Evolutionary conservation across 2,797 vertebrate genomes (phyloP).

Genomic region (Falco cherrug): DNA sequence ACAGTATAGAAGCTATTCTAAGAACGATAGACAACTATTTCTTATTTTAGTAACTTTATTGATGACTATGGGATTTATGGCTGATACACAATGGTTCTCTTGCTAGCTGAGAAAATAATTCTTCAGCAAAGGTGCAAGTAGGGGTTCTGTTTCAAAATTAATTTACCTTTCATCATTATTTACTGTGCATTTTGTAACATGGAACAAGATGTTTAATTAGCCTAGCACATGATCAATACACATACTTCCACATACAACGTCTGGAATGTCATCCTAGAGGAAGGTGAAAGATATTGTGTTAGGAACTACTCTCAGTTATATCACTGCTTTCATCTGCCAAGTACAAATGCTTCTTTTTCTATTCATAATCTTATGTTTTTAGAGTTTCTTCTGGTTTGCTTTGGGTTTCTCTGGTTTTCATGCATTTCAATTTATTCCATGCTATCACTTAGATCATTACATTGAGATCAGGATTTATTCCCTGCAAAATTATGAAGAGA

Average conservation of each 20-base stretch:
- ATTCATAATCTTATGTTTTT: neutral
- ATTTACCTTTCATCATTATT: neutral
- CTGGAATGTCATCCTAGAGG: neutral
- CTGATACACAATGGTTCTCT: neutral
- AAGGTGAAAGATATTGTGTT: slow-evolving; percentile 13
- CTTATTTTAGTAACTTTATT: neutral
- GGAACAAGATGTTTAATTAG: neutral
- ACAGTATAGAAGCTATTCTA: neutral
- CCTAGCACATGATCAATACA: neutral
- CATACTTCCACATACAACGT: neutral
- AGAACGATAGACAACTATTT: neutral
- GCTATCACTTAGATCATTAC: slow-evolving; percentile 41
- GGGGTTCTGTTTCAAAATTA: neutral
- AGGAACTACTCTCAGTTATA: slow-evolving; percentile 16
- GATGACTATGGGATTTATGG: neutral
- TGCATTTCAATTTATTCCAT: slow-evolving; percentile 45
- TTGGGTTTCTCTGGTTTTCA: neutral
- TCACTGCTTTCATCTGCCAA: neutral
- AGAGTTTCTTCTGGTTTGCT: neutral
- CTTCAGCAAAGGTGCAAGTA: neutral
- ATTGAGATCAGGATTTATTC: slow-evolving; percentile 55
- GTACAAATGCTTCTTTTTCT: slow-evolving; percentile 29
- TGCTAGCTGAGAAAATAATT: neutral
- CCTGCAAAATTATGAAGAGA: slow-evolving; percentile 31
- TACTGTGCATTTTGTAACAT: neutral